Evolutionary conservation across 2,888 invertebrate species (phyloP), one percentile per base, ranked within the genome.

Genomic region (Dermolepida albohirtum): DNA sequence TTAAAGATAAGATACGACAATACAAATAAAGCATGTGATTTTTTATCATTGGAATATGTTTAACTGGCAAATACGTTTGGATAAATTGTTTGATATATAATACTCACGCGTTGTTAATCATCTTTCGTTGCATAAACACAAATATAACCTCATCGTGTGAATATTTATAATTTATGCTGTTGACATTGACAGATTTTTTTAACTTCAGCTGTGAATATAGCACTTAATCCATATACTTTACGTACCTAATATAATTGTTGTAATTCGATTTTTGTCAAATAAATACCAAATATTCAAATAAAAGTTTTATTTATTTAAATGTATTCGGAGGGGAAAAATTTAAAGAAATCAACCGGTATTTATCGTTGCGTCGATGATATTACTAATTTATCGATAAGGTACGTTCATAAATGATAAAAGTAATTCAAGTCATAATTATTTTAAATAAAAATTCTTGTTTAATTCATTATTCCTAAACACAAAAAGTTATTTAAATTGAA

Each of bases 311-410:
- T 34, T 34, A 34, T 34, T 34, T 2, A 34, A 34, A 16, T 47
- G 47, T 47, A 47, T 47, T 47, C 47, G 7, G 11, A 47, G 11
- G 14, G 7, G n/a, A 47, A 6, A 16, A 16, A 8, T 34, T 34
- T 34, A 5, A 69, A 59, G 17, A 79, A 79, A 72, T 82, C 84
- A 17, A 74, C 78, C 2, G 86, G 85, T 50, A 79, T 86, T 54
- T 86, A 88, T 76, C 85, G 86, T 82, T 81, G 87, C 63, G 84
- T 85, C 44, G 84, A 85, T 74, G 78, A 85, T 29, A 81, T 88
- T 22, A 79, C 84, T 54, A 81, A 86, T 75, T 79, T 88, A 50
- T 84, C 81, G 79, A 82, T 89, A 59, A 86, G 82, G 89, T 88
- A 81, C 81, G 80, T 78, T 39, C 17, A 40, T 11, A 34, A 27